These are phyloP conservation scores for Caenorhabditis sp. DNA, from an alignment of 2,888 invertebrate species.

Conservation along the genomic window DNA sequence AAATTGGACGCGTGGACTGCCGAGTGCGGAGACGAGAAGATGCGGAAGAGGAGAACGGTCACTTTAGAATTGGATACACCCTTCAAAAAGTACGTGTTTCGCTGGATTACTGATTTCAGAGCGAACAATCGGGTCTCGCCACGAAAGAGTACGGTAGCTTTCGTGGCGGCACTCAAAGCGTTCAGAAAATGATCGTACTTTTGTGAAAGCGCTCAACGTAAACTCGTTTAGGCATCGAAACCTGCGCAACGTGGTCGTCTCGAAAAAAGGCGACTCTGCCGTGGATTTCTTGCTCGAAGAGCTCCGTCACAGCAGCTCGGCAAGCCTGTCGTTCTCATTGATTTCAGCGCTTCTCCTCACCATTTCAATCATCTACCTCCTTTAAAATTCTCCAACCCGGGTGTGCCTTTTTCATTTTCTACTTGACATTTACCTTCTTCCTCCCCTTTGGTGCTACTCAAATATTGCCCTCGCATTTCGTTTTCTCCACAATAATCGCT, in stretches of 20 bases:
- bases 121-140: too few relatives aligned
- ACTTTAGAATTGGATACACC: slow-evolving; percentile 66
- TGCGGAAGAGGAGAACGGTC: slow-evolving; percentile 15
- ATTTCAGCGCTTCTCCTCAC: slow-evolving; percentile 1
- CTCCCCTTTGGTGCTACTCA: too few relatives aligned
- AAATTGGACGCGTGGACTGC: slow-evolving; percentile 60
- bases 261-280: slow-evolving; percentile 76
- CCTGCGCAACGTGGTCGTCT: slow-evolving; percentile 72
- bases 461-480: too few relatives aligned
- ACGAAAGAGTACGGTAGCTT: too few relatives aligned
- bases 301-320: slow-evolving; percentile 59
- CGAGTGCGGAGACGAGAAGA: slow-evolving; percentile 50
- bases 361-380: slow-evolving; percentile 30
- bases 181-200: background rate
- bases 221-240: slow-evolving; percentile 61
- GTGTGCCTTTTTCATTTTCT: too few relatives aligned
- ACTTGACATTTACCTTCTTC: too few relatives aligned
- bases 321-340: background rate
- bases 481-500: too few relatives aligned
- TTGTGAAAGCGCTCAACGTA: background rate
- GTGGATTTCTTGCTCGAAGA: slow-evolving; percentile 76
- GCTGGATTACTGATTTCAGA: slow-evolving; percentile 1
- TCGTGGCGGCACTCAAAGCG: background rate
- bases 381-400: slow-evolving; percentile 5
- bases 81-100: slow-evolving; percentile 58